Percentiles rank a stretch among this genome's conserved stretches.
Conservation (phyloP, 2,888 invertebrate species). For the Tinea trinotella region DNA sequence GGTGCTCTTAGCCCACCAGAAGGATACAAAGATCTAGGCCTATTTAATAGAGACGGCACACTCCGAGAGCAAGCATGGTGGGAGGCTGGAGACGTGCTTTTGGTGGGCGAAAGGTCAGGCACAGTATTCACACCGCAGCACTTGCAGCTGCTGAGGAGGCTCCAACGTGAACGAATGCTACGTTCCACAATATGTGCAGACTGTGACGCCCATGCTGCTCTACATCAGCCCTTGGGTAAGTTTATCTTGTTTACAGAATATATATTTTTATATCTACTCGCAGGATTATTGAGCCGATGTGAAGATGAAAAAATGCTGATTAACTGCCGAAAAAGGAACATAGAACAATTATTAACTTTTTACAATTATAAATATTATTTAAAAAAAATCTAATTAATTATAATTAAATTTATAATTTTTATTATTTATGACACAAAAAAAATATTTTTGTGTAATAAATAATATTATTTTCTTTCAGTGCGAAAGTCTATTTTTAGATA, state of each 20-base stretch:
- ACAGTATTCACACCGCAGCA: conserved; percentile 78
- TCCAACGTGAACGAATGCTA: conserved; percentile 74
- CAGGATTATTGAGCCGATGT: too few relatives aligned
- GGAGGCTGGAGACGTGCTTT: conserved; percentile 72
- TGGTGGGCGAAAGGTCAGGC: conserved; percentile 69
- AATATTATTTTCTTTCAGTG: too few relatives aligned
- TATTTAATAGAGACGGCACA: conserved; percentile 70
- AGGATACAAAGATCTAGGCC: conserved; percentile 89
- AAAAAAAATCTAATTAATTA: too few relatives aligned
- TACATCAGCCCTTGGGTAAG: conserved; percentile 64
- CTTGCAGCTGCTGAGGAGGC: conserved; percentile 75
- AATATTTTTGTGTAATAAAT: too few relatives aligned
- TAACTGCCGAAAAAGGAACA: too few relatives aligned
- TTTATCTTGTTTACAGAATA: conserved; percentile 24
- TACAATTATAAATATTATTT: too few relatives aligned
- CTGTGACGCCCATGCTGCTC: conserved; percentile 61
- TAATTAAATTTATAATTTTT: too few relatives aligned
- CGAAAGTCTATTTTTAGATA: too few relatives aligned
- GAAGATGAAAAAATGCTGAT: too few relatives aligned
- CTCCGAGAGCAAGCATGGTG: conserved; percentile 72
- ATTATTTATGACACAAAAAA: too few relatives aligned
- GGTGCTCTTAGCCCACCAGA: conserved; percentile 92
- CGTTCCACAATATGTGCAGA: conserved; percentile 70
- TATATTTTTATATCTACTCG: too few relatives aligned
- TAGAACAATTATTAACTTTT: too few relatives aligned